Evolutionary conservation across 2,797 vertebrate species (phyloP).

Genomic region (Setipinna tenuifilis): DNA sequence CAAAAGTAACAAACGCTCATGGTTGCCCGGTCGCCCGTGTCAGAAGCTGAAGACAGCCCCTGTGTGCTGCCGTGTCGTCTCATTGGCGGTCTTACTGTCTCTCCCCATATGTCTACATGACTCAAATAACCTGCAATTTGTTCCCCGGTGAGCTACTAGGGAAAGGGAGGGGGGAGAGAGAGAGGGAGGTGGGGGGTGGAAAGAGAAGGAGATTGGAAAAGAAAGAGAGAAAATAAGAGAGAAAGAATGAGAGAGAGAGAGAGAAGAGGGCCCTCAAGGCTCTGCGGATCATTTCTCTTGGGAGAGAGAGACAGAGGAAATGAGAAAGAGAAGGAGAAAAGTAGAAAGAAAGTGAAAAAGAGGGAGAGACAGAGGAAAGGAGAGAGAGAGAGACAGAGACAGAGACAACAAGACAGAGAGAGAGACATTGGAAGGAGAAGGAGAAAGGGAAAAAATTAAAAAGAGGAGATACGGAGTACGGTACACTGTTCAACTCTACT

Average conservation of each 20-base stretch:
- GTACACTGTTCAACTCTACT: background rate
- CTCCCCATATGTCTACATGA: conserved; percentile 28
- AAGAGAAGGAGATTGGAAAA: no score
- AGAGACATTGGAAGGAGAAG: background rate
- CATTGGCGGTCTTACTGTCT: conserved; percentile 20
- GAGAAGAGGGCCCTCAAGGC: background rate
- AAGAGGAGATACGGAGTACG: background rate
- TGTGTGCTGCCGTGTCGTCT: conserved; percentile 51
- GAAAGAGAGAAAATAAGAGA: background rate
- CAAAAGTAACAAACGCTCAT: conserved; percentile 22
- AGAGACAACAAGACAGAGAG: background rate
- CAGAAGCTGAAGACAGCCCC: conserved; percentile 37
- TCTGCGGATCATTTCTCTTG: no score
- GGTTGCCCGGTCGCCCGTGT: background rate
- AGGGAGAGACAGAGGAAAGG: no score
- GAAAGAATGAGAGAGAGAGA: background rate
- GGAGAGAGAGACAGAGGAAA: no score
- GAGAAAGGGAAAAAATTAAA: background rate
- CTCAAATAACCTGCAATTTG: conserved; percentile 34
- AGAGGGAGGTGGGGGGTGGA: background rate
- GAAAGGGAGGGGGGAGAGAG: background rate
- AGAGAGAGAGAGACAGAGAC: no score
- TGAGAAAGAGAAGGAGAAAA: no score
- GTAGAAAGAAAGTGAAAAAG: no score
- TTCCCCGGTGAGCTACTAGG: conserved; percentile 48